phyloP scores from a whole-genome alignment of 2,888 invertebrate genomes.

The Trachelus troglodyta region DNA sequence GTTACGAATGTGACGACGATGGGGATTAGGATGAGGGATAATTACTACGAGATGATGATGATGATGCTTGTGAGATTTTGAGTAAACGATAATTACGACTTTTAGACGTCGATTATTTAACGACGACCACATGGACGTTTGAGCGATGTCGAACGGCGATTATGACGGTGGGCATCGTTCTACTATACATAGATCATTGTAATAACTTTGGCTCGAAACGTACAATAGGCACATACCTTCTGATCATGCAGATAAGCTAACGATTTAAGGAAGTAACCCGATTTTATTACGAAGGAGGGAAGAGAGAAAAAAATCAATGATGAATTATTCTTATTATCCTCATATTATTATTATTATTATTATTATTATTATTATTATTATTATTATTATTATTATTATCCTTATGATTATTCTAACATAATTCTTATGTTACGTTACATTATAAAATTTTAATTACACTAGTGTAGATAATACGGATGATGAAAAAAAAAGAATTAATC shows the following conservation, averaged over 20 bases:
- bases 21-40: neutral
- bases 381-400: conserved; percentile 57
- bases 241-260: conserved; percentile 39
- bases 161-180: conserved; percentile 24
- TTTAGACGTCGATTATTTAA: conserved; percentile 8
- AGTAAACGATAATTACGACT: neutral
- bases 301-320: conserved; percentile 21
- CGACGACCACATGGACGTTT: conserved; percentile 1
- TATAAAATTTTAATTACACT: conserved; percentile 57
- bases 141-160: conserved; percentile 8
- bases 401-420: conserved; percentile 57
- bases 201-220: conserved; percentile 43
- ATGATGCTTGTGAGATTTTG: neutral
- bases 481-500: conserved; percentile 56
- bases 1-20: neutral
- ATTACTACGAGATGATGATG: neutral
- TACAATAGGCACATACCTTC: conserved; percentile 43
- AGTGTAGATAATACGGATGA: conserved; percentile 61
- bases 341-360: conserved; percentile 43
- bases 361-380: conserved; percentile 50
- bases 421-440: conserved; percentile 57
- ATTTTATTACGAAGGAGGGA: conserved; percentile 46
- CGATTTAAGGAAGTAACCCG: conserved; percentile 42
- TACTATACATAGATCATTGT: conserved; percentile 31
- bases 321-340: conserved; percentile 1